phyloP scores from a whole-genome alignment of 2,888 invertebrate genomes.

The Hololepta plana region DNA sequence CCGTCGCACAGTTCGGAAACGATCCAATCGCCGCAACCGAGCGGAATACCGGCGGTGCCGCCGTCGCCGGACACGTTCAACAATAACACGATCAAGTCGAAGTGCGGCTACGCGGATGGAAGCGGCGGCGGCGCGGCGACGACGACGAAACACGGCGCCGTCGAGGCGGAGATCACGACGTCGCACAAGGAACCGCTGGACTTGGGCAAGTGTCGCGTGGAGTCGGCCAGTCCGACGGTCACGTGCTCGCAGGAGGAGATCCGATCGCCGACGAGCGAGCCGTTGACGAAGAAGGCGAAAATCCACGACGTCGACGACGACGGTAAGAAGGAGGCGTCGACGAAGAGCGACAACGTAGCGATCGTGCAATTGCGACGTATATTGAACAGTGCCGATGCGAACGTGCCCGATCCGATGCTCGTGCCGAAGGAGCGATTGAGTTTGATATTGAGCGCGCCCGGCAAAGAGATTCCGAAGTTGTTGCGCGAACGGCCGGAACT shows the following conservation, averaged over 20 bases:
- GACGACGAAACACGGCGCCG: too few species aligned
- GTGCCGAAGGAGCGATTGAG: conserved; percentile 61
- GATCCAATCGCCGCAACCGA: conserved; percentile 55
- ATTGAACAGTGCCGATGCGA: conserved; percentile 43
- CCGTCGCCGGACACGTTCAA: conserved; percentile 47
- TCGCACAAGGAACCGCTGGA: conserved; percentile 48
- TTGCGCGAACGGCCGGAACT: conserved; percentile 53
- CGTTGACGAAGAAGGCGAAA: conserved; percentile 33
- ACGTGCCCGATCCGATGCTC: conserved; percentile 64
- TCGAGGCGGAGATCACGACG: too few species aligned
- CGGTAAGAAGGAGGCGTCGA: conserved; percentile 20
- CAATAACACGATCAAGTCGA: too few species aligned
- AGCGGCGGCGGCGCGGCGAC: too few species aligned
- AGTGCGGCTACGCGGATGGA: too few species aligned
- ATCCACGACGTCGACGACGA: conserved; percentile 26
- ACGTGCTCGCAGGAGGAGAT: conserved; percentile 51
- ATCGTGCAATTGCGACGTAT: conserved; percentile 47
- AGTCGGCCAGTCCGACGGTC: conserved; percentile 52
- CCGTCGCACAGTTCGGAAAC: conserved; percentile 52
- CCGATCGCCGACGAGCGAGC: conserved; percentile 19
- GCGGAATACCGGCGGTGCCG: conserved; percentile 50
- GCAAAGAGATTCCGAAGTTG: conserved; percentile 57
- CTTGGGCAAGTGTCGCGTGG: conserved; percentile 45
- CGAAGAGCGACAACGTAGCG: conserved; percentile 11
- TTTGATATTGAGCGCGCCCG: conserved; percentile 51